Percentiles rank a stretch among this genome's conserved stretches.
Evolutionary conservation across 2,888 invertebrate species (phyloP).

Genomic region (Papilio protenor): DNA sequence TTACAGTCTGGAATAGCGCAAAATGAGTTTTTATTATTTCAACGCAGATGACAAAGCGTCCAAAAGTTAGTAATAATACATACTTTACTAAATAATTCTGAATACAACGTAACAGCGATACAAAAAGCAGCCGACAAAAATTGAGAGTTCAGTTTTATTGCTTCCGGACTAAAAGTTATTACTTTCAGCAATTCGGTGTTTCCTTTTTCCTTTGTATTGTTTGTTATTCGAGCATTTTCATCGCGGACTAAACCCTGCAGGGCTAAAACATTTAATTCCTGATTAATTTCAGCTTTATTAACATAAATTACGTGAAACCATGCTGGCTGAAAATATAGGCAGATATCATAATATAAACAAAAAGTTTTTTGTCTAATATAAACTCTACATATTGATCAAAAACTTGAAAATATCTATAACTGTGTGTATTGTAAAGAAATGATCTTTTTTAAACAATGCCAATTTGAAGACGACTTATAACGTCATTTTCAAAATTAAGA

Average conservation of each 20-base stretch:
- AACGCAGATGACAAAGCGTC: too few species aligned
- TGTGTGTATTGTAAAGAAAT: too few species aligned
- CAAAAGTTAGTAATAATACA: too few species aligned
- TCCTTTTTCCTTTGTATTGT: slow-evolving; percentile 23
- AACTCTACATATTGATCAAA: too few species aligned
- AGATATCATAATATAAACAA: neutral
- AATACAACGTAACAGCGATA: slow-evolving; percentile 55
- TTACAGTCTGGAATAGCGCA: too few species aligned
- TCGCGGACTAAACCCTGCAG: neutral
- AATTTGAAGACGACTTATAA: too few species aligned
- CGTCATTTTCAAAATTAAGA: neutral
- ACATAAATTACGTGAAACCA: neutral
- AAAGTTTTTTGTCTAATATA: too few species aligned
- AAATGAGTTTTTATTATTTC: too few species aligned
- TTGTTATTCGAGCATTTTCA: slow-evolving; percentile 17
- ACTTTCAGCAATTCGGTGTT: slow-evolving; percentile 41
- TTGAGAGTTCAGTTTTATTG: slow-evolving; percentile 64
- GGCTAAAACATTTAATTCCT: neutral
- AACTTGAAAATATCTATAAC: too few species aligned
- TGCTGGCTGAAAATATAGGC: neutral
- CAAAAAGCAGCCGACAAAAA: slow-evolving; percentile 63
- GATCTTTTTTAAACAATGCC: too few species aligned
- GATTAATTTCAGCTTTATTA: neutral
- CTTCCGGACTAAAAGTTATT: slow-evolving; percentile 57
- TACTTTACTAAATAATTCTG: slow-evolving; percentile 62